Percentiles rank a stretch among this genome's conserved stretches.
Conservation (phyloP, 1,140 invertebrate species). For the Trichonephila clavipes region DNA sequence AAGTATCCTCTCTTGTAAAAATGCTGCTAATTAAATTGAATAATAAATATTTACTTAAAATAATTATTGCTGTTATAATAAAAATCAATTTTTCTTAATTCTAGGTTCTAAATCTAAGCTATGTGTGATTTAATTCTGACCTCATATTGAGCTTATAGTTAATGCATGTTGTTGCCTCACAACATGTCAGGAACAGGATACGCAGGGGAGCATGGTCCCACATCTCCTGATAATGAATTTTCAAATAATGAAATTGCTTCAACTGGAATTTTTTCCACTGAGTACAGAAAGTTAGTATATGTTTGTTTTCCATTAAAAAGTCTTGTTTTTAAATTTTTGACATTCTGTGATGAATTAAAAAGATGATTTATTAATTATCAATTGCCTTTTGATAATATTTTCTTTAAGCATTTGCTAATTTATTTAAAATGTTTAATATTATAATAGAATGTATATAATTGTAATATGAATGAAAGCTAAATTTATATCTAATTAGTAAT, state of each 20-base stretch:
- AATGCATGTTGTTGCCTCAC: constrained; percentile 51
- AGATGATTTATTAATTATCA: too few species aligned
- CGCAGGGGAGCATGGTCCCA: constrained; percentile 44
- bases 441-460: too few species aligned
- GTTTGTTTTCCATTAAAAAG: background rate
- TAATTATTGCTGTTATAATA: too few species aligned
- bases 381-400: too few species aligned
- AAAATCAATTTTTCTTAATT: background rate
- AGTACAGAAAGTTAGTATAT: constrained; percentile 67
- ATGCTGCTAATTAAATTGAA: too few species aligned
- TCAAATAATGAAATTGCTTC: constrained; percentile 60
- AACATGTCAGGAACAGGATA: constrained; percentile 63
- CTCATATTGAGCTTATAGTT: constrained; percentile 44
- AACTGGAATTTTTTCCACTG: constrained; percentile 71
- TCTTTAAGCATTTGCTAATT: too few species aligned
- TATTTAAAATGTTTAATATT: too few species aligned
- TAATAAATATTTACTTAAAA: too few species aligned
- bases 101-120: background rate
- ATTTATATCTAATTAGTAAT: too few species aligned
- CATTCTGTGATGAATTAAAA: background rate
- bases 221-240: constrained; percentile 54
- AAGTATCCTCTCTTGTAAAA: too few species aligned
- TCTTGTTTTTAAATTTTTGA: background rate
- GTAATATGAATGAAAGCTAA: too few species aligned
- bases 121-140: background rate